Percentiles rank a stretch among this genome's conserved stretches.
phyloP scores from a whole-genome alignment of 2,797 vertebrate genomes.

The Chaenodraco wilsoni region DNA sequence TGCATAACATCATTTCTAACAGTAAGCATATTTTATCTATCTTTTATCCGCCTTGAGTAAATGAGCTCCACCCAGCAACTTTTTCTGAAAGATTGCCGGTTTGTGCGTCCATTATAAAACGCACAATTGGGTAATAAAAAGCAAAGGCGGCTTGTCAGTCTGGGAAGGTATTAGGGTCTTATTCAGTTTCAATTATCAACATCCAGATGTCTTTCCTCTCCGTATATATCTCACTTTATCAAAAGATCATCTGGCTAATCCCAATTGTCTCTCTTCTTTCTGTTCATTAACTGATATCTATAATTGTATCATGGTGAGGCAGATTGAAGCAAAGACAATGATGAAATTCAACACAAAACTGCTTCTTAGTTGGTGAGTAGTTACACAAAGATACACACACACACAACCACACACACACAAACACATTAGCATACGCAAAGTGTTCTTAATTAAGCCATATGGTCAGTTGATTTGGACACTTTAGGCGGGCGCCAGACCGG shows the following conservation, averaged over 20 bases:
- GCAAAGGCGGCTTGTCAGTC: no score
- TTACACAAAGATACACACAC: not conserved
- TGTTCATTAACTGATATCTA: not conserved
- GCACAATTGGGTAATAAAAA: no score
- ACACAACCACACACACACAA: not conserved
- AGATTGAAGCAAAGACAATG: not conserved
- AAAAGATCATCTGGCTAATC: not conserved
- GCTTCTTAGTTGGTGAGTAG: not conserved
- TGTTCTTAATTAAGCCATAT: constrained; percentile 60
- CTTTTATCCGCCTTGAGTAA: no score
- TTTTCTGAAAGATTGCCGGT: no score
- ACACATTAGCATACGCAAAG: constrained; percentile 24
- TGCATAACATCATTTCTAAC: no score
- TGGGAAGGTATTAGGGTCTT: no score
- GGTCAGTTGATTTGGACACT: constrained; percentile 53
- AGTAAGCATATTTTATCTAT: no score
- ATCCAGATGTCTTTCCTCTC: no score
- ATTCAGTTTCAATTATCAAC: no score
- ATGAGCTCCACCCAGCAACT: no score
- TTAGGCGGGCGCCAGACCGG: constrained; percentile 12
- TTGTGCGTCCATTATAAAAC: no score
- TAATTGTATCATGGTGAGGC: constrained; percentile 9
- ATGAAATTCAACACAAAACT: not conserved
- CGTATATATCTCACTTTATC: no score
- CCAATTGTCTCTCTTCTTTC: not conserved